A percentile compares a stretch with the other conserved stretches of the same genome.
These are phyloP conservation scores for Leptinotarsa tumamoca DNA, from an alignment of 2,888 invertebrate species.

Conservation along the genomic window DNA sequence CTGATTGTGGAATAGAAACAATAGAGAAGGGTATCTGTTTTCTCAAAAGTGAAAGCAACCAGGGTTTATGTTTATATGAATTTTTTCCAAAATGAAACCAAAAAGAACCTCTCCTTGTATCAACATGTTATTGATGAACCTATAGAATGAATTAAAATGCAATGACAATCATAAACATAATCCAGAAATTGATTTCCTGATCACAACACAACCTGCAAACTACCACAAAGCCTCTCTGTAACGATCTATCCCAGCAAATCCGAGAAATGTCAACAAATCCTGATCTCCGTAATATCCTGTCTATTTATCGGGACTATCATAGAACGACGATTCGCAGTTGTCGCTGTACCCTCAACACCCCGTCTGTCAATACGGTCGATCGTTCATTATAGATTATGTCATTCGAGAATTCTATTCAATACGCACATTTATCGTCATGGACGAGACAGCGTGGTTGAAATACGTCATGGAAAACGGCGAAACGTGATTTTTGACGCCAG, in stretches of 20 bases:
- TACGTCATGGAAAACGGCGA: background rate
- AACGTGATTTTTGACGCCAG: background rate
- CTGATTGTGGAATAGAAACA: no score
- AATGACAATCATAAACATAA: background rate
- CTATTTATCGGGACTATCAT: background rate
- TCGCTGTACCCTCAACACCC: background rate
- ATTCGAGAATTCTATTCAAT: background rate
- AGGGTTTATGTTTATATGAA: no score
- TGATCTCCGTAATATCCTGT: slow-evolving; percentile 2
- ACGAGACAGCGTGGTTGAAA: background rate
- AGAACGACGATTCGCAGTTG: background rate
- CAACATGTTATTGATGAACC: no score
- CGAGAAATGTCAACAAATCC: slow-evolving; percentile 1
- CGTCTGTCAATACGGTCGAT: slow-evolving; percentile 2
- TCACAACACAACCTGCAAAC: background rate
- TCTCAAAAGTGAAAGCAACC: no score
- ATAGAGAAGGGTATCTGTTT: no score
- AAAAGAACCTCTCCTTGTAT: no score
- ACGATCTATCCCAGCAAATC: background rate
- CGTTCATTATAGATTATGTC: slow-evolving; percentile 5
- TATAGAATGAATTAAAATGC: no score
- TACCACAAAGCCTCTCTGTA: background rate
- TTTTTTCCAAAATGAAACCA: no score
- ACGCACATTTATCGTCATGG: background rate
- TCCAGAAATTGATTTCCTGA: background rate